Conservation (phyloP, 2,888 invertebrate species). For the Vesta saturnalis region DNA sequence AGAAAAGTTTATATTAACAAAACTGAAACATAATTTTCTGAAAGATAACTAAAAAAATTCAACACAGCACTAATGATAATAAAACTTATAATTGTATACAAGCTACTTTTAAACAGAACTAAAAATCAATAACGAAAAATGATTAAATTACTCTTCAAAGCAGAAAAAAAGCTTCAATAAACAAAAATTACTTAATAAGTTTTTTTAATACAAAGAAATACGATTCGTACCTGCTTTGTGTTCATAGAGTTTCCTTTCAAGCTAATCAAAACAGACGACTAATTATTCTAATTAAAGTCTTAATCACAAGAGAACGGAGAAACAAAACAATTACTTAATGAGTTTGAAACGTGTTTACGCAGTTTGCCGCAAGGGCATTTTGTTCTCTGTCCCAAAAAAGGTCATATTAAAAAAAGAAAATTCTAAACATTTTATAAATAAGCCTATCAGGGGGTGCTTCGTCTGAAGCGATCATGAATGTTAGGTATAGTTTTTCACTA, state of each 20-base stretch:
- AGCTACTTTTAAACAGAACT: too few species aligned
- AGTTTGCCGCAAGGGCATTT: slow-evolving; percentile 35
- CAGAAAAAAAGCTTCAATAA: slow-evolving; percentile 25
- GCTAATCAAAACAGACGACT: slow-evolving; percentile 47
- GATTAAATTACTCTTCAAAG: neutral
- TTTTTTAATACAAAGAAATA: slow-evolving; percentile 35
- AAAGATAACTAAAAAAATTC: too few species aligned
- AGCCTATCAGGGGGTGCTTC: slow-evolving; percentile 27
- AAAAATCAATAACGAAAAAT: too few species aligned
- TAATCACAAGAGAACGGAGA: slow-evolving; percentile 44
- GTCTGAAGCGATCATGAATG: slow-evolving; percentile 12
- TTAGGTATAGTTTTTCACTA: slow-evolving; percentile 21
- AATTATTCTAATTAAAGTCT: slow-evolving; percentile 48
- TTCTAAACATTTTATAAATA: slow-evolving; percentile 35
- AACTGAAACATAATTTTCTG: too few species aligned
- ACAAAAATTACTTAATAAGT: slow-evolving; percentile 37
- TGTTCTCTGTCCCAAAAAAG: slow-evolving; percentile 29
- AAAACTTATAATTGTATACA: too few species aligned
- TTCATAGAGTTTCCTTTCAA: slow-evolving; percentile 36
- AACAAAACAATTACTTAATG: slow-evolving; percentile 47
- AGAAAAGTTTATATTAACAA: too few species aligned
- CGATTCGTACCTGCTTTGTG: slow-evolving; percentile 37
- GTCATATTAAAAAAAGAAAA: slow-evolving; percentile 23
- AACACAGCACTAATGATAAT: too few species aligned
- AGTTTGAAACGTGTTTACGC: slow-evolving; percentile 40